Conservation (phyloP, 1,140 invertebrate genomes). For the Drosophila sucinea region DNA sequence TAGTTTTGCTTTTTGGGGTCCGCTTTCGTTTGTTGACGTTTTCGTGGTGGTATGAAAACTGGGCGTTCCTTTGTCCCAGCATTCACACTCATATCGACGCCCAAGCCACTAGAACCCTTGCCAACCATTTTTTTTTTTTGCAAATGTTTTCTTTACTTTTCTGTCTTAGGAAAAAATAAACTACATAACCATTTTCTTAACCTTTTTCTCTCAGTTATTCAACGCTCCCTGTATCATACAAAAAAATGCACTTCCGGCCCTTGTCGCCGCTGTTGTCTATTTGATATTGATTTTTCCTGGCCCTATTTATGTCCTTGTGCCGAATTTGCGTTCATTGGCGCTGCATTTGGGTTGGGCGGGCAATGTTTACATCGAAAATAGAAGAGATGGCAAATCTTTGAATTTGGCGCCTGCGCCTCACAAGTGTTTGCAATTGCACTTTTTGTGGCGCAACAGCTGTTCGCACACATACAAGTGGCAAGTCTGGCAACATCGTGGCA, state of each 20-base stretch:
- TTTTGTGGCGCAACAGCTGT: no score
- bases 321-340: constrained; percentile 64
- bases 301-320: constrained; percentile 66
- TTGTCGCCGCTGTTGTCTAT: constrained; percentile 43
- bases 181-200: constrained; percentile 33
- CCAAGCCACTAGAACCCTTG: constrained; percentile 55
- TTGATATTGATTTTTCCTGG: constrained; percentile 74
- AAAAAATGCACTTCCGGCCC: constrained; percentile 72
- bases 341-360: constrained; percentile 54
- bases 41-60: constrained; percentile 85
- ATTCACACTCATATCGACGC: constrained; percentile 39
- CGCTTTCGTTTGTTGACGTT: constrained; percentile 83
- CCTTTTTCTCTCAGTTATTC: constrained; percentile 20
- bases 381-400: constrained; percentile 2
- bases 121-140: constrained; percentile 66
- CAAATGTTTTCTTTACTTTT: neutral
- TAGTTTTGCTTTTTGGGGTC: constrained; percentile 85
- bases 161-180: neutral
- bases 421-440: no score
- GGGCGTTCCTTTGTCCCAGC: constrained; percentile 84
- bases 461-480: neutral
- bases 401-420: constrained; percentile 57
- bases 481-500: neutral
- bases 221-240: constrained; percentile 23
- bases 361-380: constrained; percentile 57